Base-by-base conservation (phyloP, 2,888 invertebrate genomes). In the Dryadula phaetusa region DNA sequence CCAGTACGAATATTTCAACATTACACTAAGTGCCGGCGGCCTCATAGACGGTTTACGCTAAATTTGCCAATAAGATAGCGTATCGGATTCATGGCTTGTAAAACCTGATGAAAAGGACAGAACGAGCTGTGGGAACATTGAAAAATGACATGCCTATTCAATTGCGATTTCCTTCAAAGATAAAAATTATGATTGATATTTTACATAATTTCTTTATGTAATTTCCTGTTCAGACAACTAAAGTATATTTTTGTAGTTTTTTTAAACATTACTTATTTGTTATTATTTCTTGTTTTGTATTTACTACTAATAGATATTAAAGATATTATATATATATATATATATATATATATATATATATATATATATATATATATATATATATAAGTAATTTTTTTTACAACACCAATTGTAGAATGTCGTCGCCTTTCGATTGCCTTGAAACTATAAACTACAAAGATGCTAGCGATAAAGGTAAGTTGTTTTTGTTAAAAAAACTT, bases 51-150 rank as follows among this genome's bases (percentile, higher is more conserved):
- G 82, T 87, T 88, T 79, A 88, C 88, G 88, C 82, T 87, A 86
- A 88, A 89, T 88, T 88, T 88, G 76, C 85, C 87, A 87, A 86
- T 86, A 82, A 85, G 87, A 87, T 87, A 87, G 80, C 83, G 80
- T 80, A 84, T 83, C 83, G 83, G 81, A 82, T 86, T 85, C 86
- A 86, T 85, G 84, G 87, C 80, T 85, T 85, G 86, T 86, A 86
- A 86, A 86, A 81, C 81, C 74, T 79, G 81, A 83, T 85, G 86
- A 86, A 85, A 85, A 76, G 82, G 79, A 76, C 74, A 72, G 70
- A 75, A 72, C 71, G 73, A 72, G 71, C 71, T 72, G 69, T 74
- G 77, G 72, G 71, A 73, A 70, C 76, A 78, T 79, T 82, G 81
- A 86, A 84, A 84, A 85, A 84, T 79, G 74, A 78, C 78, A 77